Base-by-base conservation (phyloP, 2,113 vertebrate species). In the Solea solea region DNA sequence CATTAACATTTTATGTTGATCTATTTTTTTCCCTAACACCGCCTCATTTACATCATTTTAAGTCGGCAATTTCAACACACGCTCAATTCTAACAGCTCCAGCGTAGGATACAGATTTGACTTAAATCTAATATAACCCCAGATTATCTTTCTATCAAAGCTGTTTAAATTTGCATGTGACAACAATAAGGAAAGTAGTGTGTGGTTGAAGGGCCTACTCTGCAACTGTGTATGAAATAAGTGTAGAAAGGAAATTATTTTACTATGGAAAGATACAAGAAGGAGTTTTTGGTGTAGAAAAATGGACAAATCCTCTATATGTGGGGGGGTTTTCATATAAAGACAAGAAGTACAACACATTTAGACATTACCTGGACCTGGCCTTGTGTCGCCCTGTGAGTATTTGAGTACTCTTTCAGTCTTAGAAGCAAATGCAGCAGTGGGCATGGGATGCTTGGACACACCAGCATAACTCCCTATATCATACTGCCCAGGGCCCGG, bases 401-500 rank as follows among this genome's bases (percentile, higher is more conserved):
- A 46, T 5, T 8, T 16, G 0, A 57, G 7, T 88, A 83, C 88
- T 40, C 89, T 76, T 42, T 84, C 70, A 7, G 90, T 93, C 64
- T 65, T 93, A 34, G 95, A 95, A 69, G 93, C 84, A 10, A 95
- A 95, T 0, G 61, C 92, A 0, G 94, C 92, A 0, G 90, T 91
- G 3, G 92, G 93, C 71, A 92, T 86, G 27, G 89, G 86, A 14
- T 54, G 89, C 46, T 92, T 94, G 9, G 83, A 25, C 0, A 75
- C 72, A 0, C 62, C 46, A 0, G n/a, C 3, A 45, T 74, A 85
- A 66, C 83, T 76, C 16, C 78, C 74, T 0, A 94, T 68, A 16
- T 95, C 70, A 0, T 93, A 92, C 8, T 95, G 94, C 0, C 93
- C 93, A 0, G 95, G 95, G 1, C 95, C 95, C 0, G 93, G 94